Evolutionary conservation across 2,113 vertebrate genomes (phyloP).

Genomic region (Dicentrarchus labrax): DNA sequence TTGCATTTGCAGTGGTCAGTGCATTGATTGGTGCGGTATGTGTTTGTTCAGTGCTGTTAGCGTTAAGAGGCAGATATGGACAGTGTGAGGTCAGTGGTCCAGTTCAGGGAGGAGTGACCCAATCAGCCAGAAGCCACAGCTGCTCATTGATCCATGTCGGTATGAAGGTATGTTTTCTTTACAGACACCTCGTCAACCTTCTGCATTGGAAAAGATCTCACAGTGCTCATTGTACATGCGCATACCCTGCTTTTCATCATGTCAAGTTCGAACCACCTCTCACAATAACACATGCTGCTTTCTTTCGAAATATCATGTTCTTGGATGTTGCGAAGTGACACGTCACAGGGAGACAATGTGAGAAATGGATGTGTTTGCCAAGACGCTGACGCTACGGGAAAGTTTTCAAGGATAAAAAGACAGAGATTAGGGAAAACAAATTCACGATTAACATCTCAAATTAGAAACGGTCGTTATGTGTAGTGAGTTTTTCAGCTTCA

Average conservation of each 20-base stretch:
- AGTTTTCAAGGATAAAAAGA: slow-evolving; percentile 5
- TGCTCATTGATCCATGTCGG: slow-evolving; percentile 19
- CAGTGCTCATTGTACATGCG: not conserved
- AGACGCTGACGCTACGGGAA: not conserved
- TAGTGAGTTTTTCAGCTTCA: not conserved
- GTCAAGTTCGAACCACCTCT: slow-evolving; percentile 8
- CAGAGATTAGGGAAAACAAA: not conserved
- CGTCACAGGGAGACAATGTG: slow-evolving; percentile 8
- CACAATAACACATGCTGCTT: slow-evolving; percentile 16
- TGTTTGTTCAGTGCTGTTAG: slow-evolving; percentile 26
- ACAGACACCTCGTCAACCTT: not conserved
- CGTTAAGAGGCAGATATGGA: slow-evolving; percentile 9
- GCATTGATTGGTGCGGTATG: slow-evolving; percentile 37
- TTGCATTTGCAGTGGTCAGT: slow-evolving; percentile 30
- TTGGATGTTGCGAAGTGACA: slow-evolving; percentile 14
- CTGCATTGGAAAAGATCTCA: not conserved
- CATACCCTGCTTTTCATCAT: not conserved
- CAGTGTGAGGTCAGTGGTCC: slow-evolving; percentile 15
- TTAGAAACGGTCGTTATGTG: not conserved
- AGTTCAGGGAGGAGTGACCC: not conserved
- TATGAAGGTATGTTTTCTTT: not conserved
- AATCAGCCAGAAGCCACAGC: slow-evolving; percentile 15
- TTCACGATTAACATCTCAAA: not conserved
- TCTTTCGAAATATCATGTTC: slow-evolving; percentile 20
- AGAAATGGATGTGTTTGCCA: slow-evolving; percentile 1